phyloP scores from a whole-genome alignment of 2,113 vertebrate genomes.

The Lagopus leucura region DNA sequence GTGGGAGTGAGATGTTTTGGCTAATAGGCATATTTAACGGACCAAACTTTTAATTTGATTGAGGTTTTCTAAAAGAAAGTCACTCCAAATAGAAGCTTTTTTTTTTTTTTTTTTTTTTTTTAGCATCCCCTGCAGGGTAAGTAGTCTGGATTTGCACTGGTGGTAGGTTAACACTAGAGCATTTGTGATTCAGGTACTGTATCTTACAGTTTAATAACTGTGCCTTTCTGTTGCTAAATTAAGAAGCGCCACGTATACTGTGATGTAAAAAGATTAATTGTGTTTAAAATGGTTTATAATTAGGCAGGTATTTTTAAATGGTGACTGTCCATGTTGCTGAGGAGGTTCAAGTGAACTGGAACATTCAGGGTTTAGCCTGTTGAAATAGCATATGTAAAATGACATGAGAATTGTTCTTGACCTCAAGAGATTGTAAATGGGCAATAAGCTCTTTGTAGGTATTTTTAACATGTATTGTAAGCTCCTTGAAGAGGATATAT shows the following conservation, averaged over 20 bases:
- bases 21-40: slow-evolving; percentile 64
- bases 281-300: slow-evolving; percentile 60
- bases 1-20: slow-evolving; percentile 50
- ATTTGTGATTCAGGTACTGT: slow-evolving; percentile 77
- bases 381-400: slow-evolving; percentile 39
- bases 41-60: slow-evolving; percentile 72
- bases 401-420: slow-evolving; percentile 55
- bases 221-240: slow-evolving; percentile 84
- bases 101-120: slow-evolving; percentile 38
- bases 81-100: background rate
- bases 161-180: slow-evolving; percentile 29
- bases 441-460: slow-evolving; percentile 71
- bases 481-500: slow-evolving; percentile 74
- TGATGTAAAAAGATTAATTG: slow-evolving; percentile 73
- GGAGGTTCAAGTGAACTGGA: slow-evolving; percentile 32
- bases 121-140: slow-evolving; percentile 56
- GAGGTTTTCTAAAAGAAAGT: slow-evolving; percentile 20
- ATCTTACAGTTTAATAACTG: slow-evolving; percentile 79
- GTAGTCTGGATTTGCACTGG: slow-evolving; percentile 57
- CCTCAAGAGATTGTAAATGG: slow-evolving; percentile 57
- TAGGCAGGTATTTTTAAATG: slow-evolving; percentile 67
- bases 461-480: slow-evolving; percentile 75
- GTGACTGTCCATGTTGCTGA: slow-evolving; percentile 18
- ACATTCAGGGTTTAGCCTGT: slow-evolving; percentile 37
- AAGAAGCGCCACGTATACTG: slow-evolving; percentile 81